Evolutionary conservation across 2,888 invertebrate genomes (phyloP).

Genomic region (Exephanes ischioxanthus): DNA sequence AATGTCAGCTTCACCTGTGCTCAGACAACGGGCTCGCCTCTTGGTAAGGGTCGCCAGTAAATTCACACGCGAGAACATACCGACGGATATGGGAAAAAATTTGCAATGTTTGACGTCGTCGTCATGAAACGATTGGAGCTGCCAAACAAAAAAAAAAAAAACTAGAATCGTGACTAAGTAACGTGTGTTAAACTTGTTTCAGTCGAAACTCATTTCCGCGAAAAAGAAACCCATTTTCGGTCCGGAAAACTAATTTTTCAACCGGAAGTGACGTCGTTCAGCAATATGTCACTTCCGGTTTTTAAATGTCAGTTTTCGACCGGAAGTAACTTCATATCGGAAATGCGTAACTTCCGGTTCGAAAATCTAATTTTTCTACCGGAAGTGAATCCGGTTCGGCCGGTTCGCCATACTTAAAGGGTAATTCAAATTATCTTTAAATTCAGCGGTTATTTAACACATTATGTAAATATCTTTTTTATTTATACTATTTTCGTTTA

Average conservation of each 20-base stretch:
- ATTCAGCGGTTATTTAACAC: background rate
- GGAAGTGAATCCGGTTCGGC: too few species aligned
- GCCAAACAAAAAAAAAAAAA: background rate
- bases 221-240: too few species aligned
- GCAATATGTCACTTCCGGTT: too few species aligned
- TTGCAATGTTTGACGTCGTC: background rate
- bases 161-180: too few species aligned
- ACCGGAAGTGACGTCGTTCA: too few species aligned
- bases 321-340: too few species aligned
- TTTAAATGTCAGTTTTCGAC: too few species aligned
- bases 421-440: background rate
- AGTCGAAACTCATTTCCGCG: too few species aligned
- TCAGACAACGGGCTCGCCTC: slow-evolving; percentile 24
- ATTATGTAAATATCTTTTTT: slow-evolving; percentile 18
- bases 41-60: slow-evolving; percentile 18
- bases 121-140: background rate
- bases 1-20: slow-evolving; percentile 31
- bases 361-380: too few species aligned
- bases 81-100: slow-evolving; percentile 12
- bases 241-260: too few species aligned
- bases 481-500: slow-evolving; percentile 22
- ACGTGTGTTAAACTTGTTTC: too few species aligned
- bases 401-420: background rate
- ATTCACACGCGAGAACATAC: slow-evolving; percentile 39
- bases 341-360: too few species aligned